Evolutionary conservation across 2,888 invertebrate species (phyloP).

Genomic region (Leptopilina drosophilae): DNA sequence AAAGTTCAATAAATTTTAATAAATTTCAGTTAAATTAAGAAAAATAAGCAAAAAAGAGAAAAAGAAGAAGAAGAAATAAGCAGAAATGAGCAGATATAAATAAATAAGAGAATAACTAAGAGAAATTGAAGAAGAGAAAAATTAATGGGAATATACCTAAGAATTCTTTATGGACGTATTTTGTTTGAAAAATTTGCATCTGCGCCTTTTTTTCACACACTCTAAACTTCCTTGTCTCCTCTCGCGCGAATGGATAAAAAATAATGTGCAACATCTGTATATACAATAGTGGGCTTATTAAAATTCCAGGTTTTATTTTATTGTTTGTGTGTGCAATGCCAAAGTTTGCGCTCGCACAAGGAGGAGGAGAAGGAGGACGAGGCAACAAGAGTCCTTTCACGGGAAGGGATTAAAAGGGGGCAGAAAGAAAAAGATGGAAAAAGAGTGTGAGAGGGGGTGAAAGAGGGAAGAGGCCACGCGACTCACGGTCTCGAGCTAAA

Average conservation of each 20-base stretch:
- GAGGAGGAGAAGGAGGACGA: constrained; percentile 43
- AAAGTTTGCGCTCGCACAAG: constrained; percentile 41
- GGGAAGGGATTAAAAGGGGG: constrained; percentile 47
- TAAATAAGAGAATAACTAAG: no score
- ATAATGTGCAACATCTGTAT: constrained; percentile 53
- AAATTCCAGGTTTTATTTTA: constrained; percentile 73
- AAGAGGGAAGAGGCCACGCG: constrained; percentile 68
- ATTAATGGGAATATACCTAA: no score
- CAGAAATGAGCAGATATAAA: no score
- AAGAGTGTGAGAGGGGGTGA: constrained; percentile 45
- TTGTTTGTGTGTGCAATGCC: constrained; percentile 62
- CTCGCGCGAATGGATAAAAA: constrained; percentile 55
- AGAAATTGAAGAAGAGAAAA: no score
- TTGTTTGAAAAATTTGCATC: constrained; percentile 17
- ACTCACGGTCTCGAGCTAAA: constrained; percentile 61
- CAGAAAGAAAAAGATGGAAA: constrained; percentile 47
- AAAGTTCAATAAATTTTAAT: no score
- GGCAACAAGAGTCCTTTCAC: constrained; percentile 43
- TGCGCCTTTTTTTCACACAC: constrained; percentile 43
- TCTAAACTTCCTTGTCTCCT: constrained; percentile 54
- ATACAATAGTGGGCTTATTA: constrained; percentile 73
- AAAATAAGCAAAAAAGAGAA: no score
- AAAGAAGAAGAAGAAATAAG: no score
- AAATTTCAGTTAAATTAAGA: no score
- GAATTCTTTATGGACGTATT: no score